Evolutionary conservation across 2,888 invertebrate species (phyloP).

Genomic region (Hofmannophila pseudospretella): DNA sequence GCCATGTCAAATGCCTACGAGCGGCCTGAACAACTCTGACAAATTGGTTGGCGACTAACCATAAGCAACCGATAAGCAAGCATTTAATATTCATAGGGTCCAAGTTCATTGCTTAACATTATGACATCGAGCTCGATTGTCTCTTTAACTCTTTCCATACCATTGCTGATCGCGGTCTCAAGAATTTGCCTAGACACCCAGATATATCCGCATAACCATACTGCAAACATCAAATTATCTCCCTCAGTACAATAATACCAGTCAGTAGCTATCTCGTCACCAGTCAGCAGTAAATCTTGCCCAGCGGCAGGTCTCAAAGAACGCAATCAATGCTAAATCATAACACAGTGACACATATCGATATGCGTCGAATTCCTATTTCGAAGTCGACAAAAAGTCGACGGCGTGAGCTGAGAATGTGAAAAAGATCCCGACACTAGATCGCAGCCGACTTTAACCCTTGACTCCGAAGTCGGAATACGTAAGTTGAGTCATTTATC

Average conservation of each 20-base stretch:
- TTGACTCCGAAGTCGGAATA: constrained; percentile 60
- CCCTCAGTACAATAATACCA: constrained; percentile 32
- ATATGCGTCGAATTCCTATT: constrained; percentile 24
- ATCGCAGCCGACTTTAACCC: constrained; percentile 63
- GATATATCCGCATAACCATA: too few species aligned
- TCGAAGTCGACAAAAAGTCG: constrained; percentile 41
- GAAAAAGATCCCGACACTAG: constrained; percentile 61
- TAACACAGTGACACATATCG: constrained; percentile 55
- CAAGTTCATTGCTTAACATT: too few species aligned
- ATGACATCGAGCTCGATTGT: too few species aligned
- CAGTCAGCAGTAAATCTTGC: constrained; percentile 59
- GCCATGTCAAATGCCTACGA: too few species aligned
- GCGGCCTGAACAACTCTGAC: too few species aligned
- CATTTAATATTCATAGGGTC: too few species aligned
- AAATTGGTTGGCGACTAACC: too few species aligned
- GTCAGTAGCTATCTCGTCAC: constrained; percentile 46
- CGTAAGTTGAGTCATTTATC: constrained; percentile 70
- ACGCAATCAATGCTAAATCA: constrained; percentile 68
- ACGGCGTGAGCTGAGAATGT: constrained; percentile 39
- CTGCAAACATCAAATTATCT: constrained; percentile 16
- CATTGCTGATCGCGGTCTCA: background rate
- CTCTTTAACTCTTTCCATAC: too few species aligned
- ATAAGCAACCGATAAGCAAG: too few species aligned
- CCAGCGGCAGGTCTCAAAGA: constrained; percentile 51
- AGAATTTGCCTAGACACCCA: background rate